phyloP scores from a whole-genome alignment of 2,888 invertebrate species.

The Synanthedon tipuliformis region DNA sequence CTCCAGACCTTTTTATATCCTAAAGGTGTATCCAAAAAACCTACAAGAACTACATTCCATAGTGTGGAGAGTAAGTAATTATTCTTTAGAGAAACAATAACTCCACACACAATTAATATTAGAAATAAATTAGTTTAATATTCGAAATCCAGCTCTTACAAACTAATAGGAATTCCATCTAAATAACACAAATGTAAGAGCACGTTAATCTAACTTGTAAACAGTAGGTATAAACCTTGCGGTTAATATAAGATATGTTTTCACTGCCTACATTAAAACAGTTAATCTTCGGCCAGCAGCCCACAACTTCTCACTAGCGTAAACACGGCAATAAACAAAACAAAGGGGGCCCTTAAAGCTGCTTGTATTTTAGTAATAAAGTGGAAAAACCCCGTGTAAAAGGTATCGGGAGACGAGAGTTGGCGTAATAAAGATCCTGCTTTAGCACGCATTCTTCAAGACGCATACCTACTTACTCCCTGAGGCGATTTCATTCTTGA shows the following conservation, averaged over 20 bases:
- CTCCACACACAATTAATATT: too few relatives aligned
- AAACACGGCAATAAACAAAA: background rate
- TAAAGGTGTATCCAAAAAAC: too few relatives aligned
- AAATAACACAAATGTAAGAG: too few relatives aligned
- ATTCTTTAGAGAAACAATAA: too few relatives aligned
- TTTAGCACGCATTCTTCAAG: slow-evolving; percentile 16
- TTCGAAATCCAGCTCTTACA: too few relatives aligned
- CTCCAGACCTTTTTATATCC: too few relatives aligned
- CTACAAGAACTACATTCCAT: too few relatives aligned
- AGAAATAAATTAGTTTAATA: too few relatives aligned
- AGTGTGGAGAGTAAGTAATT: too few relatives aligned
- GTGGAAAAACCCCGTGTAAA: slow-evolving; percentile 6
- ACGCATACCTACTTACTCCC: slow-evolving; percentile 9
- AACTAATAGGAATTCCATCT: too few relatives aligned
- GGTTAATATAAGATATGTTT: background rate
- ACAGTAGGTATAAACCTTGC: background rate
- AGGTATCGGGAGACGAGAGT: slow-evolving; percentile 11
- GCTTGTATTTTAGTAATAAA: background rate
- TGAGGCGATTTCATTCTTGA: slow-evolving; percentile 18
- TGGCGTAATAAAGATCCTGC: slow-evolving; percentile 22
- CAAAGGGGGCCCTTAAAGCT: background rate
- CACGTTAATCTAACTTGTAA: too few relatives aligned
- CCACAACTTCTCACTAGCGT: background rate
- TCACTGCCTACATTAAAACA: background rate
- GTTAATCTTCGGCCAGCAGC: background rate